Evolutionary conservation across 2,113 vertebrate genomes (phyloP).

Genomic region (Neomonachus schauinslandi): DNA sequence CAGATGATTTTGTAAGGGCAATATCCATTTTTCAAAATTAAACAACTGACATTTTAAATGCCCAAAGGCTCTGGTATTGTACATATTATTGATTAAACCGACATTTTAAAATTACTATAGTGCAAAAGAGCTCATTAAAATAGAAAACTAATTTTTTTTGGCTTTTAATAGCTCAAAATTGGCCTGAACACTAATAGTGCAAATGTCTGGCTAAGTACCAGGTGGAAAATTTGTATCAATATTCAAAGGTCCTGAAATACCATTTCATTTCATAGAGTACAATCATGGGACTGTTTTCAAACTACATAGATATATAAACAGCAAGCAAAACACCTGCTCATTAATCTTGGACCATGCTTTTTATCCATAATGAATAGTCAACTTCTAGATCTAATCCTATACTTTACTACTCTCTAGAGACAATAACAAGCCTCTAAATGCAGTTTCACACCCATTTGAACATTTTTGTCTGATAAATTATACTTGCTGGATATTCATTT

Average conservation of each 20-base stretch:
- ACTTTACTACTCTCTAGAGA: not conserved
- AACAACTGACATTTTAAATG: slow-evolving; percentile 75
- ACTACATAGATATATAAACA: not conserved
- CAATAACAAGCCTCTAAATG: not conserved
- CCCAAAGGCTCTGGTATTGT: slow-evolving; percentile 54
- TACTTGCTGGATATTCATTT: not conserved
- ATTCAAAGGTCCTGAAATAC: slow-evolving; percentile 21
- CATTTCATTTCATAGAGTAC: slow-evolving; percentile 21
- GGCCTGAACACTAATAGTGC: not conserved
- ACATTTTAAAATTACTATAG: slow-evolving; percentile 73
- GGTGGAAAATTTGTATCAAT: slow-evolving; percentile 16
- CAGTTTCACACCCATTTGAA: not conserved
- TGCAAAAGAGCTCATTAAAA: slow-evolving; percentile 68
- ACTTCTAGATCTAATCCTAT: not conserved
- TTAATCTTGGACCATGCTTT: not conserved
- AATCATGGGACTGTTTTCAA: slow-evolving; percentile 30
- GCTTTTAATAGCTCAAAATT: slow-evolving; percentile 57
- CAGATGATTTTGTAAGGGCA: slow-evolving; percentile 66
- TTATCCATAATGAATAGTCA: not conserved
- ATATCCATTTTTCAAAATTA: slow-evolving; percentile 76
- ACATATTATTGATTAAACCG: slow-evolving; percentile 71
- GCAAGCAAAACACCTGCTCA: not conserved
- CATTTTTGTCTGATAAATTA: not conserved
- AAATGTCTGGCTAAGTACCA: slow-evolving; percentile 40
- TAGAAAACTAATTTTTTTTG: slow-evolving; percentile 26